These are phyloP conservation scores for Rotaria magnacalcarata DNA, from an alignment of 2,888 invertebrate genomes.

Conservation along the genomic window DNA sequence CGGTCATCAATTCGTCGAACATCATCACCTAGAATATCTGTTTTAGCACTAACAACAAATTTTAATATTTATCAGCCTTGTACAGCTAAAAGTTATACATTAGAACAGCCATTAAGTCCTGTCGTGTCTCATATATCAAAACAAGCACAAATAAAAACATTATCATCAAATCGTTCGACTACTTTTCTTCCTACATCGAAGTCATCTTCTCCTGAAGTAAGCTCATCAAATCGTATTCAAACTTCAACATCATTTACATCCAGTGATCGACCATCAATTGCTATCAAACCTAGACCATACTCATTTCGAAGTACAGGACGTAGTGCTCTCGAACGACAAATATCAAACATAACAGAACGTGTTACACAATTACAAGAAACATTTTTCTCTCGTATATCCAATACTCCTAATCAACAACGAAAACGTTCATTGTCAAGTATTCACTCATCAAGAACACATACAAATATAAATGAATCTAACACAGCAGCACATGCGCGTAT, in stretches of 20 bases:
- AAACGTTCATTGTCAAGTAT: slow-evolving; percentile 1
- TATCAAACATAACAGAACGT: slow-evolving; percentile 24
- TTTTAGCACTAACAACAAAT: neutral
- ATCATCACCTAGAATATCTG: neutral
- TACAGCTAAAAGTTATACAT: neutral
- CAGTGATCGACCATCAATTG: neutral
- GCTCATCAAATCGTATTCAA: slow-evolving; percentile 10
- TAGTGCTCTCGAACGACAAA: slow-evolving; percentile 26
- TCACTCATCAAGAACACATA: neutral
- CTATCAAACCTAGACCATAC: slow-evolving; percentile 5
- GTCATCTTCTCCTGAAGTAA: neutral
- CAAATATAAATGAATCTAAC: neutral
- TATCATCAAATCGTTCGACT: neutral
- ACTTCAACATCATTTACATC: slow-evolving; percentile 5
- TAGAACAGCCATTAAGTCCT: neutral
- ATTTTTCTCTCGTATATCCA: neutral
- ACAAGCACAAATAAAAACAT: slow-evolving; percentile 22
- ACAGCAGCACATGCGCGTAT: no score
- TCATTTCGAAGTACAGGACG: slow-evolving; percentile 34
- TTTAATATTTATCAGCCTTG: neutral
- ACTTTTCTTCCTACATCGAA: neutral
- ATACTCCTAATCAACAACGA: neutral
- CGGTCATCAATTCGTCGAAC: neutral
- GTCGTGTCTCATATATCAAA: neutral
- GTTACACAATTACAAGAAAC: slow-evolving; percentile 10